A percentile compares a stretch with the other conserved stretches of the same genome.
Evolutionary conservation across 2,888 invertebrate genomes (phyloP).

Genomic region (Hirtodrosophila confusa): DNA sequence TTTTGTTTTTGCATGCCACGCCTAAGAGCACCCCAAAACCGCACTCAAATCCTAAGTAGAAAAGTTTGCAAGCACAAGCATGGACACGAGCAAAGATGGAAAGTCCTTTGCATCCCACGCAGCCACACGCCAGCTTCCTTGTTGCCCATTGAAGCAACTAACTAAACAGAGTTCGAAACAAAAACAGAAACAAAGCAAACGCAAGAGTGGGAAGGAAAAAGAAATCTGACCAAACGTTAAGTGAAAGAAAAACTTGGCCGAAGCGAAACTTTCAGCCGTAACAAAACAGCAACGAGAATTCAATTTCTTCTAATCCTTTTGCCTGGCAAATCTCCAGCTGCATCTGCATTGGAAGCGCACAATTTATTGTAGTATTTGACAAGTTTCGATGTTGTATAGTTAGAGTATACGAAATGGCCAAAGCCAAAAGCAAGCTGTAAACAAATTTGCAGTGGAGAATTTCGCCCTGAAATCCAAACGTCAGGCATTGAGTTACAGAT

Average conservation of each 20-base stretch:
- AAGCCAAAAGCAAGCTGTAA: conserved; percentile 51
- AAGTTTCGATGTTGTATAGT: conserved; percentile 42
- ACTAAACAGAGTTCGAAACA: conserved; percentile 55
- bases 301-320: conserved; percentile 65
- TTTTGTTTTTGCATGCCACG: conserved; percentile 50
- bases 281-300: conserved; percentile 48
- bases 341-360: conserved; percentile 35
- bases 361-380: conserved; percentile 67
- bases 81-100: neutral
- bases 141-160: conserved; percentile 59
- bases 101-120: conserved; percentile 22
- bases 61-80: conserved; percentile 55
- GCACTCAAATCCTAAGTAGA: conserved; percentile 66
- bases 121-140: conserved; percentile 16
- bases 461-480: conserved; percentile 2
- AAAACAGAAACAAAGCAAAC: conserved; percentile 26
- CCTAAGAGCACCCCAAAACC: conserved; percentile 38
- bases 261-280: conserved; percentile 39
- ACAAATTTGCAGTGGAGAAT: conserved; percentile 54
- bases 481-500: conserved; percentile 11
- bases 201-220: conserved; percentile 19
- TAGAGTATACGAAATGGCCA: conserved; percentile 15
- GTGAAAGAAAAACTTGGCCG: conserved; percentile 63
- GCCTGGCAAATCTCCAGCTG: conserved; percentile 43
- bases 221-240: conserved; percentile 46